phyloP scores from a whole-genome alignment of 2,888 invertebrate species.

The Agrochola lychnidis region DNA sequence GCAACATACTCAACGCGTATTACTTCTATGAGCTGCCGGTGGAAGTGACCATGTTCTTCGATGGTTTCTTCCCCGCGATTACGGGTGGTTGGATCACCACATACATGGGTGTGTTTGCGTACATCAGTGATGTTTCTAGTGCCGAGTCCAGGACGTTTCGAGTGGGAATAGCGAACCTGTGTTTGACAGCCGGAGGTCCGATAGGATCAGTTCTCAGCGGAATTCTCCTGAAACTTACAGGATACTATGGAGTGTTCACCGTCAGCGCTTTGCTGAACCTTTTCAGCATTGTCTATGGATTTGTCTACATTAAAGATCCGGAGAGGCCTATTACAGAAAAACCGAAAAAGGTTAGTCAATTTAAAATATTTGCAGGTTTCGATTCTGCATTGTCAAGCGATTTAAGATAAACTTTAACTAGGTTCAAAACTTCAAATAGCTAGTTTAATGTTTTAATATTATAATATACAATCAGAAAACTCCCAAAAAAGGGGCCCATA shows the following conservation, averaged over 20 bases:
- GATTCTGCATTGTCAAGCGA: background rate
- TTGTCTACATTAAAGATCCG: slow-evolving; percentile 83
- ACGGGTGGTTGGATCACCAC: slow-evolving; percentile 90
- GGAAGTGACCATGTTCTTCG: slow-evolving; percentile 87
- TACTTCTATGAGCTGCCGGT: slow-evolving; percentile 90
- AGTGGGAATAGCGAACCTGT: slow-evolving; percentile 90
- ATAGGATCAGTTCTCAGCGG: slow-evolving; percentile 86
- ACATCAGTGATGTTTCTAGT: slow-evolving; percentile 90
- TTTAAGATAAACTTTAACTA: too few species aligned
- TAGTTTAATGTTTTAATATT: background rate
- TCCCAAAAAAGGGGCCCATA: background rate
- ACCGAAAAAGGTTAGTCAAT: slow-evolving; percentile 68
- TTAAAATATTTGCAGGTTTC: background rate
- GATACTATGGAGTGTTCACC: slow-evolving; percentile 89
- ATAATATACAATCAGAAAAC: background rate
- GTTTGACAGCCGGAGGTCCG: slow-evolving; percentile 83
- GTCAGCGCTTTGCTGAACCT: slow-evolving; percentile 83
- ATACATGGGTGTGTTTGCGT: slow-evolving; percentile 91
- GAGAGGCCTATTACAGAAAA: slow-evolving; percentile 71
- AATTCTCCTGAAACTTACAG: slow-evolving; percentile 81
- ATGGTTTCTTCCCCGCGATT: slow-evolving; percentile 88
- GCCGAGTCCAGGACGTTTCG: slow-evolving; percentile 90
- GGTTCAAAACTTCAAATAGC: too few species aligned
- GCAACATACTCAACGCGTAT: slow-evolving; percentile 88
- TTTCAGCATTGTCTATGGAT: slow-evolving; percentile 85